phyloP scores from a whole-genome alignment of 2,113 vertebrate genomes.

The Hemicordylus capensis region DNA sequence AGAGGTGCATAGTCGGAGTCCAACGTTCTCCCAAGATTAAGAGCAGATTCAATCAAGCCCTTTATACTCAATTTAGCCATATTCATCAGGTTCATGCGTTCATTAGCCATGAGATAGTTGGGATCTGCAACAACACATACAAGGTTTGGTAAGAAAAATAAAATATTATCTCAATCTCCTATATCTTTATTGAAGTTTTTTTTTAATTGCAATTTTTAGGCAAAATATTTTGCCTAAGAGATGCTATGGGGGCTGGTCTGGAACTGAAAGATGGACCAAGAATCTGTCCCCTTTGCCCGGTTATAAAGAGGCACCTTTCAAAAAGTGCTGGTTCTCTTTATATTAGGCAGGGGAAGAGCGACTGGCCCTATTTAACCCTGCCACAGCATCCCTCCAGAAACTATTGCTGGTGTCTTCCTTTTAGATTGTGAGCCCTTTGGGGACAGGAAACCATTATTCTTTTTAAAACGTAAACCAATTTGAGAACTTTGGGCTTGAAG shows the following conservation, averaged over 20 bases:
- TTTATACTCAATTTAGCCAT: slow-evolving; percentile 99
- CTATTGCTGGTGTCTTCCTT: too few species aligned
- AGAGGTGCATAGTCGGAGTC: slow-evolving; percentile 97
- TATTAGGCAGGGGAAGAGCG: too few species aligned
- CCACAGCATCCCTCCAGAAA: too few species aligned
- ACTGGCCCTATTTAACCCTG: too few species aligned
- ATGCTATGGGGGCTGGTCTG: neutral
- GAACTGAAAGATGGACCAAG: neutral
- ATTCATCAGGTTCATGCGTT: slow-evolving; percentile 99
- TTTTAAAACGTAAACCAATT: too few species aligned
- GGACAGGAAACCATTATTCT: too few species aligned
- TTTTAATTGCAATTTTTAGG: neutral
- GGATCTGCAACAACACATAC: slow-evolving; percentile 79
- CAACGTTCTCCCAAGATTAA: slow-evolving; percentile 94
- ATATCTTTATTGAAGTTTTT: neutral
- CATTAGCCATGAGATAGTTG: slow-evolving; percentile 97
- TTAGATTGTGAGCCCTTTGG: too few species aligned
- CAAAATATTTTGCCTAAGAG: neutral
- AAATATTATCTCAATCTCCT: neutral
- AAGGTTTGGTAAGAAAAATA: neutral
- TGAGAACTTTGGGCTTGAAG: too few species aligned
- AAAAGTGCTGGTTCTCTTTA: too few species aligned
- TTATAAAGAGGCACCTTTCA: too few species aligned
- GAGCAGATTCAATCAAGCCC: slow-evolving; percentile 94
- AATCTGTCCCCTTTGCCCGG: too few species aligned